Evolutionary conservation across 2,888 invertebrate genomes (phyloP).

Genomic region (Coelinius sp.): DNA sequence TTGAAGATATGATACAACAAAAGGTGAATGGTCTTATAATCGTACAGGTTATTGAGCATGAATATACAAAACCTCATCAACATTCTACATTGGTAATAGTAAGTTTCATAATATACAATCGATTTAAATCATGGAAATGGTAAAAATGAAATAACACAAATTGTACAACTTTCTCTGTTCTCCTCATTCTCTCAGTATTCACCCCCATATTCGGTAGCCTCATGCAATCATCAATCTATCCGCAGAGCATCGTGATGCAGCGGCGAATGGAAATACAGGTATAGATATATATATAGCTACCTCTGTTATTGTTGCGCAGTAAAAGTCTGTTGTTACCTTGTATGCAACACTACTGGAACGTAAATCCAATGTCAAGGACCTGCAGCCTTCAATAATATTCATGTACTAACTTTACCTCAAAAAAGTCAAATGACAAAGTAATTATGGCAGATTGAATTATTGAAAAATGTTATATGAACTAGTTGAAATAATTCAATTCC

Average conservation of each 20-base stretch:
- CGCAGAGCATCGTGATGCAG: slow-evolving; percentile 29
- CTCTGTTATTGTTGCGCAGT: background rate
- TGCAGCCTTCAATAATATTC: background rate
- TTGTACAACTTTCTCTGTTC: background rate
- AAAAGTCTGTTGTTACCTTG: slow-evolving; percentile 11
- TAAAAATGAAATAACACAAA: slow-evolving; percentile 15
- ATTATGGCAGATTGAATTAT: background rate
- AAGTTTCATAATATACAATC: slow-evolving; percentile 17
- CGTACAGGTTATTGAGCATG: slow-evolving; percentile 13
- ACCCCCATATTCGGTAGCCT: slow-evolving; percentile 42
- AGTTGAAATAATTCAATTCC: too few relatives aligned
- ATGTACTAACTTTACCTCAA: background rate
- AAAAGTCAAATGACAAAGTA: background rate
- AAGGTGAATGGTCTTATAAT: slow-evolving; percentile 3
- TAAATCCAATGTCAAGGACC: slow-evolving; percentile 20
- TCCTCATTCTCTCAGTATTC: slow-evolving; percentile 33
- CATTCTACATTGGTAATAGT: slow-evolving; percentile 15
- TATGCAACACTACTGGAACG: slow-evolving; percentile 13
- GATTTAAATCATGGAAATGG: slow-evolving; percentile 3
- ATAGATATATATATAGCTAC: background rate
- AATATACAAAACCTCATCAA: slow-evolving; percentile 8
- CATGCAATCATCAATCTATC: slow-evolving; percentile 45
- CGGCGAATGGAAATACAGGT: slow-evolving; percentile 8
- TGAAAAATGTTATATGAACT: background rate
- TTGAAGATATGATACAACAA: background rate